Conservation (phyloP, 2,888 invertebrate genomes). For the Cryptocephalus moraei region DNA sequence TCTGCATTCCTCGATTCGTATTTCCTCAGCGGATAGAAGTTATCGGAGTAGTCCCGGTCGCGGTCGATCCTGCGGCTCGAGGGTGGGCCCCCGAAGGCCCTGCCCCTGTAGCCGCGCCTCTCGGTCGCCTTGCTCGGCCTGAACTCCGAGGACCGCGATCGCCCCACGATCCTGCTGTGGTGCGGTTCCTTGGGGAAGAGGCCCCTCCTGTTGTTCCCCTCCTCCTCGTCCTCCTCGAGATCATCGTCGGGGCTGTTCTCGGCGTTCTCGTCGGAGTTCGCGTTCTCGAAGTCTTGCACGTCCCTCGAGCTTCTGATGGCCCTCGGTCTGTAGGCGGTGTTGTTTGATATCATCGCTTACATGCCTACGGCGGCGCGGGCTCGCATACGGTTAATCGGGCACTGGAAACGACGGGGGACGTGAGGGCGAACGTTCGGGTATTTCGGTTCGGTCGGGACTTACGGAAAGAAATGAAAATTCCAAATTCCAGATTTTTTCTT, state of each 20-base stretch:
- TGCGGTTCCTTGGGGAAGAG: conserved; percentile 18
- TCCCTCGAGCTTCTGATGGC: conserved; percentile 45
- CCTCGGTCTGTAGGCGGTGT: conserved; percentile 49
- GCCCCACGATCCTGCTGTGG: conserved; percentile 15
- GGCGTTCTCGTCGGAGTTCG: conserved; percentile 41
- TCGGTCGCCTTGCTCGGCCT: conserved; percentile 22
- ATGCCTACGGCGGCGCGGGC: conserved; percentile 23
- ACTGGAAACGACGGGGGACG: too few relatives aligned
- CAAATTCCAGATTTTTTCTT: too few relatives aligned
- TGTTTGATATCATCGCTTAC: conserved; percentile 58
- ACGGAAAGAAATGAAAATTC: too few relatives aligned
- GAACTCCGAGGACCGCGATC: conserved; percentile 28
- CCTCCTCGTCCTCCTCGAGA: conserved; percentile 11
- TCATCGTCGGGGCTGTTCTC: conserved; percentile 32
- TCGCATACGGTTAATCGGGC: too few relatives aligned
- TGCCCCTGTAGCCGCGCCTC: conserved; percentile 20
- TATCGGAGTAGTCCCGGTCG: conserved; percentile 45
- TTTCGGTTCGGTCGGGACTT: too few relatives aligned
- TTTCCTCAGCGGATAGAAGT: conserved; percentile 25
- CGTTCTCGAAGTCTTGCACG: conserved; percentile 38
- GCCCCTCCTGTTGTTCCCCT: conserved; percentile 13
- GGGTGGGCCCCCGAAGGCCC: conserved; percentile 24
- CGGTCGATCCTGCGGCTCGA: conserved; percentile 20
- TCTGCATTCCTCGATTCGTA: conserved; percentile 38
- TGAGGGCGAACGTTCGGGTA: too few relatives aligned